Conservation (phyloP, 2,797 vertebrate genomes). For the Rhincodon typus region DNA sequence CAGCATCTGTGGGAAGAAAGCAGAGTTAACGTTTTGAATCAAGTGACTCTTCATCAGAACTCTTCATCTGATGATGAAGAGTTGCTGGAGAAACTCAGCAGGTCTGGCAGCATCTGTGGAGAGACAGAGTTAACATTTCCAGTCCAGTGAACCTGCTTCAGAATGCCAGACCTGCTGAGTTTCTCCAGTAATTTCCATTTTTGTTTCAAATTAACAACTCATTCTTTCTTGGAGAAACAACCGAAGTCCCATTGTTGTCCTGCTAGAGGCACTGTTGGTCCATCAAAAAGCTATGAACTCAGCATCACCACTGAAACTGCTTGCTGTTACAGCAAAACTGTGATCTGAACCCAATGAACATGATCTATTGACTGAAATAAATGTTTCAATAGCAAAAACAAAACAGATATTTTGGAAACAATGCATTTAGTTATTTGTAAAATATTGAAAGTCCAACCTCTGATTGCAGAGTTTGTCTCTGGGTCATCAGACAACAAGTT, state of each 20-base stretch:
- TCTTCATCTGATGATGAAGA: too few species aligned
- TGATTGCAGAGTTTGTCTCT: neutral
- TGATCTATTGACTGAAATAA: neutral
- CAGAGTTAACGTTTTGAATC: too few species aligned
- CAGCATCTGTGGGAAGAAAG: too few species aligned
- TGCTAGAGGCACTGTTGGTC: neutral
- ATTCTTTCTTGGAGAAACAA: too few species aligned
- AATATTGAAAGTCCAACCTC: neutral
- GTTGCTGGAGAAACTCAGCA: too few species aligned
- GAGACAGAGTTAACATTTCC: too few species aligned
- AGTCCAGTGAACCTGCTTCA: too few species aligned
- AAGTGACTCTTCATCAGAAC: too few species aligned
- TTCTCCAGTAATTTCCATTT: too few species aligned
- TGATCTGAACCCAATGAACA: neutral
- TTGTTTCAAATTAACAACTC: too few species aligned
- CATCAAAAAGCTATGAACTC: neutral
- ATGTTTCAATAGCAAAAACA: neutral
- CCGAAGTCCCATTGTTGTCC: neutral
- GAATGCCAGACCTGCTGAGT: too few species aligned
- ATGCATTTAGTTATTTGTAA: neutral
- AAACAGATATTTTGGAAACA: neutral
- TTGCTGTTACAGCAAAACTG: neutral
- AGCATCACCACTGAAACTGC: neutral
- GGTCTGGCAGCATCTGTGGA: too few species aligned
- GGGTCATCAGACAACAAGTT: neutral